Evolutionary conservation across 2,888 invertebrate genomes (phyloP), one percentile per base, ranked within the genome.

Genomic region (Fragum sueziense): DNA sequence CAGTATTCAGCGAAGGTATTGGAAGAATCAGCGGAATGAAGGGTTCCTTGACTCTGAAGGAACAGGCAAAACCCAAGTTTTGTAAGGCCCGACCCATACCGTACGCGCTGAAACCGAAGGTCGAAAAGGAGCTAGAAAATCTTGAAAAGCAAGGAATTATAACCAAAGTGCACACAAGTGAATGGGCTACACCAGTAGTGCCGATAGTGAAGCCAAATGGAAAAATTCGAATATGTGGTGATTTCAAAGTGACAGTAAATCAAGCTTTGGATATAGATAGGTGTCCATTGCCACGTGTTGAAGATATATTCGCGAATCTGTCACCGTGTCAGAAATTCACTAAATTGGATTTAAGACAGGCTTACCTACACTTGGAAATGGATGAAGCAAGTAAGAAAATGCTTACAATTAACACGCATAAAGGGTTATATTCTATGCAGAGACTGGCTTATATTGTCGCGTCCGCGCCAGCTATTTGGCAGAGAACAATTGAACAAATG

Each of bases 211-310:
- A 83, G 69, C 41, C 79, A 1, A 70, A 82, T 25, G 59, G 72
- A n/a, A 59, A 65, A 22, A 34, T 85, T 6, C 41, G 85, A 54
- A 52, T 85, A 27, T 86, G 79, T 76, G 82, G 82, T 14, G 84
- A 84, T 41, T 86, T 77, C 59, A 82, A 82, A 65, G 82, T 80
- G 22, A 87, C 89, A 4, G 77, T 90, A 14, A 90, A 88, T 75
- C 77, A 72, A n/a, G 76, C 82, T 51, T 71, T 90, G n/a, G 74
- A 82, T 34, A 88, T 86, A 31, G 88, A 89, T 52, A 86, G 88
- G 59, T 77, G 83, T 77, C 75, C 74, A 73, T 67, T 88, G 75
- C 81, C 84, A 0, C 79, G 79, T 59, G 51, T 67, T 1, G 80
- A 84, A 3, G 76, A 80, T 61, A 74, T 80, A 72, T 85, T 86